Evolutionary conservation across 2,797 vertebrate genomes (phyloP), one percentile per base, ranked within the genome.

Genomic region (Pygocentrus nattereri): DNA sequence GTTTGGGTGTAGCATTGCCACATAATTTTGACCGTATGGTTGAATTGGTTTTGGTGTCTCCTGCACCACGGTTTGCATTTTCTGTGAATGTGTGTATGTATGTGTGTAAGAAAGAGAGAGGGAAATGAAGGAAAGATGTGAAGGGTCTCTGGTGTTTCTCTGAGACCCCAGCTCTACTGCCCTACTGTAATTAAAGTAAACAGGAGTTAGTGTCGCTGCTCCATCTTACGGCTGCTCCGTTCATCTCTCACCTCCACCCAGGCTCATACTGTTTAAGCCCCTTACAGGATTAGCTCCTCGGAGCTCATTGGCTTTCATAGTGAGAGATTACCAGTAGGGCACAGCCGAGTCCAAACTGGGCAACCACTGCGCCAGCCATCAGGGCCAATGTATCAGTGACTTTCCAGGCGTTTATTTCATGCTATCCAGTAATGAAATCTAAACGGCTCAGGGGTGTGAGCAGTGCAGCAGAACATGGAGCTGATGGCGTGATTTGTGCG

Each of bases 261-360:
- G 75, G 85, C 86, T 38, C 38, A 56, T 83, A 82, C 82, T 85
- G 64, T n/a, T 80, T 82, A 78, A 81, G 74, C 80, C 31, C 73
- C 12, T 58, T 80, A 74, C 47, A 59, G 41, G 79, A 73, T 80
- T 61, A 81, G 41, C 75, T 73, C 70, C 21, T 72, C 15, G 58
- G 59, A 77, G 52, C 77, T 74, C 74, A 82, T 77, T 69, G 81
- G 31, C 61, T 68, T 31, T 83, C 50, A 54, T 52, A 83, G 16
- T 61, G 73, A 19, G 49, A 73, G 67, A 68, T 81, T 69, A 80
- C 80, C 69, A 52, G 34, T 47, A 62, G 70, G 49, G 58, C 18
- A 70, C 30, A 58, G 41, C 27, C 2, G 2, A 31, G 58, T 58
- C 73, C 38, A 56, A 78, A 44, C 62, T 76, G 31, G 64, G 78